A percentile compares a stretch with the other conserved stretches of the same genome.
phyloP scores from a whole-genome alignment of 2,888 invertebrate genomes.

The Heteromurus nitidus region DNA sequence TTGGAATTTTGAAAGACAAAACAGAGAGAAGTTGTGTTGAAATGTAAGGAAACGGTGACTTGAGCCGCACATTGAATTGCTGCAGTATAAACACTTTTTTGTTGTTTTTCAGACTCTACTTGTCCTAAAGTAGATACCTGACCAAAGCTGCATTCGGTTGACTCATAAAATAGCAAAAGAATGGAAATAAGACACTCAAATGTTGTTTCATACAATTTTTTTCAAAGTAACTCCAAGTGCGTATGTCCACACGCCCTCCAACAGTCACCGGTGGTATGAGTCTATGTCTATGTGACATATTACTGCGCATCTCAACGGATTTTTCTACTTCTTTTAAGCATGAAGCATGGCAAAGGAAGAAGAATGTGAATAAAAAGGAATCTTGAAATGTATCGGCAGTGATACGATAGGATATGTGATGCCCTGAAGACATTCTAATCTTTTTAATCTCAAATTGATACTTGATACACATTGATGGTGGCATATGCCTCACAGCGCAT shows the following conservation, averaged over 20 bases:
- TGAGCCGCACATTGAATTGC: too few species aligned
- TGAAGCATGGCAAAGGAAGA: neutral
- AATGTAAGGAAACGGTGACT: too few species aligned
- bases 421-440: conserved; percentile 19
- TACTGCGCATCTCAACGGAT: neutral
- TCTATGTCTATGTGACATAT: neutral
- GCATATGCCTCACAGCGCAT: conserved; percentile 37
- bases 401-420: neutral
- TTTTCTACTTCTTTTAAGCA: neutral
- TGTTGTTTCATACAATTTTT: too few species aligned
- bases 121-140: too few species aligned
- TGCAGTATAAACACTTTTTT: too few species aligned
- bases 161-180: too few species aligned
- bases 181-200: too few species aligned
- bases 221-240: too few species aligned
- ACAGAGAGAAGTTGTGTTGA: too few species aligned
- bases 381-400: conserved; percentile 24
- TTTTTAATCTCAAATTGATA: conserved; percentile 22
- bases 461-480: conserved; percentile 7
- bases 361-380: neutral
- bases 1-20: conserved; percentile 12
- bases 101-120: too few species aligned
- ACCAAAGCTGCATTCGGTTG: too few species aligned
- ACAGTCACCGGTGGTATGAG: neutral
- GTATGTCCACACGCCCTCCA: conserved; percentile 6